A percentile compares a stretch with the other conserved stretches of the same genome.
phyloP scores from a whole-genome alignment of 2,888 invertebrate genomes.

The Rotaria socialis region DNA sequence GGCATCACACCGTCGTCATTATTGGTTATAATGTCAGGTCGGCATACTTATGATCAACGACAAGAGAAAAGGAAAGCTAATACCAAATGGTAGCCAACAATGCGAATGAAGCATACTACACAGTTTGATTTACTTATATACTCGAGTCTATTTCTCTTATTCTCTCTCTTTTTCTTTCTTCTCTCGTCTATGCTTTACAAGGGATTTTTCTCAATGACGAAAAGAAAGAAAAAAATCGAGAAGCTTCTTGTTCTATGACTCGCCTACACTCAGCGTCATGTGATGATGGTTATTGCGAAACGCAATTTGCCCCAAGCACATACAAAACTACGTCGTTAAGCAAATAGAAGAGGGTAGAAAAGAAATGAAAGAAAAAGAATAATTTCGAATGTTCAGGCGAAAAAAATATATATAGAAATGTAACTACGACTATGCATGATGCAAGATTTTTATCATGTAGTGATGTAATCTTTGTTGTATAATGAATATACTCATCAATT shows the following conservation, averaged over 20 bases:
- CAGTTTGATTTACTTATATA: neutral
- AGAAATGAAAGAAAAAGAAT: neutral
- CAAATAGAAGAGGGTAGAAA: neutral
- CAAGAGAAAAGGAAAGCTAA: neutral
- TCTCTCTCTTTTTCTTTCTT: neutral
- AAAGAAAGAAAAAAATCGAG: neutral
- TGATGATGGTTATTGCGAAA: conserved; percentile 8
- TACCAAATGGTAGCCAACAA: neutral
- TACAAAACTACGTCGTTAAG: neutral
- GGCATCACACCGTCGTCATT: conserved; percentile 1
- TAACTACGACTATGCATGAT: neutral
- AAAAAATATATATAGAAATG: neutral
- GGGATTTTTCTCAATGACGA: neutral
- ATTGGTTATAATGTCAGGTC: neutral
- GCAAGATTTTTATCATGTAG: neutral
- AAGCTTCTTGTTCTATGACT: neutral
- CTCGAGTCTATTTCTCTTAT: neutral
- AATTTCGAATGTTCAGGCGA: neutral
- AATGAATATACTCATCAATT: neutral
- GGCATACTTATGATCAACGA: neutral
- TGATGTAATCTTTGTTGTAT: neutral
- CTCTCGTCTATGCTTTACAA: neutral
- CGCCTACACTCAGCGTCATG: neutral
- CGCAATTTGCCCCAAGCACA: neutral
- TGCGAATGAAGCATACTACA: neutral